These are phyloP conservation scores for Barbus barbus DNA, from an alignment of 2,113 vertebrate species.

Conservation along the genomic window DNA sequence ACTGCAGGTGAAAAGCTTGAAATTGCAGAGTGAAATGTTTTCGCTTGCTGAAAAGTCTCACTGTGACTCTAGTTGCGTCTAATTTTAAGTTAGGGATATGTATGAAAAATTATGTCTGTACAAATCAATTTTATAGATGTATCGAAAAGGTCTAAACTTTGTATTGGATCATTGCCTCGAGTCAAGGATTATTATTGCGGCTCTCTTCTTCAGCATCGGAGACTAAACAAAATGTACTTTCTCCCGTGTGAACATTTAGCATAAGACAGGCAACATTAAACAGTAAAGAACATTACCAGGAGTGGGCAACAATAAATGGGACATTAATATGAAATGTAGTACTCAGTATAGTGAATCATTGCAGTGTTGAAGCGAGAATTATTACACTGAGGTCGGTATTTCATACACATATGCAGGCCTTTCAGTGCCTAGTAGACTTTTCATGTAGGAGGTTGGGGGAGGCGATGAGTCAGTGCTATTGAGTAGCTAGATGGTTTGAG, in stretches of 20 bases:
- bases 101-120: not conserved
- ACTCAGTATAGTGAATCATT: not conserved
- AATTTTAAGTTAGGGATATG: not conserved
- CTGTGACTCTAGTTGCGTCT: not conserved
- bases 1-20: not conserved
- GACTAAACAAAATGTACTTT: not conserved
- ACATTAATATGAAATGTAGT: not conserved
- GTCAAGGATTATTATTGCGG: constrained; percentile 9
- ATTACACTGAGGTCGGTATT: not conserved
- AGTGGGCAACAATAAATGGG: not conserved
- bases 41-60: not conserved
- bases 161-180: not conserved
- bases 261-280: constrained; percentile 1
- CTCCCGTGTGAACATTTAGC: not conserved
- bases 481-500: not conserved
- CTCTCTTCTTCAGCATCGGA: not conserved
- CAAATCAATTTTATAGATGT: not conserved
- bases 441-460: constrained; percentile 14
- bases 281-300: not conserved
- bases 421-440: not conserved
- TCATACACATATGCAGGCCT: not conserved
- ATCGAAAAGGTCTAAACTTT: not conserved
- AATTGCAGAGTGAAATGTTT: not conserved
- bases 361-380: not conserved
- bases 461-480: constrained; percentile 1